A percentile compares a stretch with the other conserved stretches of the same genome.
Conservation (phyloP, 2,888 invertebrate species). For the Drosophila lacicola region DNA sequence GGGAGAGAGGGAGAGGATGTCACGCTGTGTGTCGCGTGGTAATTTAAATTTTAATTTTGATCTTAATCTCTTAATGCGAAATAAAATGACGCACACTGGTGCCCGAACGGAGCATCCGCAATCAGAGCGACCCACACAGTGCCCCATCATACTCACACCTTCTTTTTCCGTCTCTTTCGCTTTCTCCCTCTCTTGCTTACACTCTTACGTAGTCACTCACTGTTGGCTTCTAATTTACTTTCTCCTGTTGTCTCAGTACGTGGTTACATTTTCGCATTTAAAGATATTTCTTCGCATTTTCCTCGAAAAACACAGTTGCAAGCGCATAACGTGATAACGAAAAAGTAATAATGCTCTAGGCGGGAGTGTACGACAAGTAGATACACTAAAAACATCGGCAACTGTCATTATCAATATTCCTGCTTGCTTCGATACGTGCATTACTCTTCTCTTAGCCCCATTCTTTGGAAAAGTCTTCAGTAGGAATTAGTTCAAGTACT, state of each 20-base stretch:
- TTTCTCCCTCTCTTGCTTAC: neutral
- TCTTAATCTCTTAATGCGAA: constrained; percentile 85
- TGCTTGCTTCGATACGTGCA: too few relatives aligned
- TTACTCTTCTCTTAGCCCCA: too few relatives aligned
- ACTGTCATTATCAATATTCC: too few relatives aligned
- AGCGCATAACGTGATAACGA: neutral
- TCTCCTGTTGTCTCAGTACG: constrained; percentile 30
- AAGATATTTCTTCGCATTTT: constrained; percentile 13
- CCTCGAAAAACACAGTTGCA: neutral
- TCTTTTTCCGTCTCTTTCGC: neutral
- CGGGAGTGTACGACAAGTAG: too few relatives aligned
- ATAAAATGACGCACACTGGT: constrained; percentile 85
- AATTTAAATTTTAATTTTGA: constrained; percentile 85
- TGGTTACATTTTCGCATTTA: constrained; percentile 14
- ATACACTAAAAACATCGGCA: too few relatives aligned
- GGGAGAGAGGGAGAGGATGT: constrained; percentile 11
- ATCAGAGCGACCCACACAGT: constrained; percentile 32
- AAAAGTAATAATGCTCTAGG: too few relatives aligned
- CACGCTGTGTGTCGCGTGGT: constrained; percentile 73
- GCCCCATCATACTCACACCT: neutral
- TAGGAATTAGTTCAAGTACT: too few relatives aligned
- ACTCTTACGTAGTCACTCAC: constrained; percentile 27
- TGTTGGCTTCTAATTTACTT: constrained; percentile 70
- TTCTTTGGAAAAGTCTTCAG: too few relatives aligned
- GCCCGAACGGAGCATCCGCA: constrained; percentile 63